Percentiles rank a stretch among this genome's conserved stretches.
Evolutionary conservation across 2,888 invertebrate species (phyloP).

Genomic region (Drosophila affinis): DNA sequence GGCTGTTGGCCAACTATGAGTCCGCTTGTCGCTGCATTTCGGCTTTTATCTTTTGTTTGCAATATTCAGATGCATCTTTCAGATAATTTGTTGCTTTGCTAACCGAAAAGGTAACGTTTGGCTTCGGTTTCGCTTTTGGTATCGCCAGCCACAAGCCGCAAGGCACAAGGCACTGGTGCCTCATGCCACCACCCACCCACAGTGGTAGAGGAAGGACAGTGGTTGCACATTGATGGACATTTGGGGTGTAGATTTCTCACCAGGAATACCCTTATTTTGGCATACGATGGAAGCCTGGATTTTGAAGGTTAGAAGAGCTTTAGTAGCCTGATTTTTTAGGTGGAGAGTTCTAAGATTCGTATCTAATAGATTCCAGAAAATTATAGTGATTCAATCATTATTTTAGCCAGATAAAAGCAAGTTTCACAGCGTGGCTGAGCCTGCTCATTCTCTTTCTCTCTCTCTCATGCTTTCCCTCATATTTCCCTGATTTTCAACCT

Average conservation of each 20-base stretch:
- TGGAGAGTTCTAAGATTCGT: too few species aligned
- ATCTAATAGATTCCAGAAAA: background rate
- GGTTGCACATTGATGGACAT: background rate
- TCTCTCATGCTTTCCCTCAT: too few species aligned
- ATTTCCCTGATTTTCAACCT: too few species aligned
- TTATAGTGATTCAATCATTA: background rate
- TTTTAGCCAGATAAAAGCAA: background rate
- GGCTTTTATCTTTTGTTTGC: slow-evolving; percentile 80
- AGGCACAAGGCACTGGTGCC: slow-evolving; percentile 2
- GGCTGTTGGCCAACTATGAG: slow-evolving; percentile 44
- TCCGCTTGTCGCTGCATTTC: slow-evolving; percentile 75
- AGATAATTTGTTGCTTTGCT: slow-evolving; percentile 74
- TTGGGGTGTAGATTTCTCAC: background rate
- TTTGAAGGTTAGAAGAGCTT: too few species aligned
- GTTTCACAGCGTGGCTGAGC: background rate
- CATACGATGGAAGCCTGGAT: too few species aligned
- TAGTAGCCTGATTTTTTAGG: too few species aligned
- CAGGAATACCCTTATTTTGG: background rate
- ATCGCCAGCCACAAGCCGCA: slow-evolving; percentile 19
- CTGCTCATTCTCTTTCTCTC: too few species aligned
- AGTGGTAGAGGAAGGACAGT: slow-evolving; percentile 20
- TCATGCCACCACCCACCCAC: slow-evolving; percentile 38
- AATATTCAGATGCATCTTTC: slow-evolving; percentile 79
- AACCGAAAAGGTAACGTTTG: slow-evolving; percentile 61
- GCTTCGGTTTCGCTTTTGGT: slow-evolving; percentile 44